These are phyloP conservation scores for Rhorus exstirpatorius DNA, from an alignment of 2,888 invertebrate genomes.

Conservation along the genomic window DNA sequence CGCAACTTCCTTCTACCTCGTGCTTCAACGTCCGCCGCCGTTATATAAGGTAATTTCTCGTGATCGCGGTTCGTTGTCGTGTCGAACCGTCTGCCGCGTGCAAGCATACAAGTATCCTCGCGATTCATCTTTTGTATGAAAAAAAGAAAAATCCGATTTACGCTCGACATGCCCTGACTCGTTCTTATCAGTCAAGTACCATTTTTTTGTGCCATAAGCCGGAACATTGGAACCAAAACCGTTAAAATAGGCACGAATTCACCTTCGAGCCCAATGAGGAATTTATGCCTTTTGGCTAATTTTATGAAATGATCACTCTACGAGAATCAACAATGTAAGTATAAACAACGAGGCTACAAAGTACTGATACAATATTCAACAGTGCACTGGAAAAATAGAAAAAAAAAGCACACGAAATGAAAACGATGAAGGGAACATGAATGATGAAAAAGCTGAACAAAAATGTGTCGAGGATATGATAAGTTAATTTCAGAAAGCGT, in stretches of 20 bases:
- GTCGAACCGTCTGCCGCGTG: constrained; percentile 52
- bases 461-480: constrained; percentile 56
- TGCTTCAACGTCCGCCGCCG: constrained; percentile 37
- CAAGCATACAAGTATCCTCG: constrained; percentile 22
- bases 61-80: constrained; percentile 61
- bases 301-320: too few species aligned
- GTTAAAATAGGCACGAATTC: too few species aligned
- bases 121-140: too few species aligned
- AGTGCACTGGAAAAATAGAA: background rate
- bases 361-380: background rate
- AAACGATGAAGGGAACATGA: constrained; percentile 10
- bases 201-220: background rate
- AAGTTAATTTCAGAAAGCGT: constrained; percentile 58
- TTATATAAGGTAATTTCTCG: constrained; percentile 55
- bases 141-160: constrained; percentile 24
- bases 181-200: background rate
- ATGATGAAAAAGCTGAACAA: constrained; percentile 26
- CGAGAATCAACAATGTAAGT: background rate
- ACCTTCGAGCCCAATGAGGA: background rate
- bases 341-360: background rate
- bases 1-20: constrained; percentile 77
- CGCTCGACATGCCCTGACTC: background rate
- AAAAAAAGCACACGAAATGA: background rate
- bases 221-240: too few species aligned
- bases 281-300: too few species aligned